These are phyloP conservation scores for Periphyllus acericola DNA, from an alignment of 2,888 invertebrate species.

Conservation along the genomic window DNA sequence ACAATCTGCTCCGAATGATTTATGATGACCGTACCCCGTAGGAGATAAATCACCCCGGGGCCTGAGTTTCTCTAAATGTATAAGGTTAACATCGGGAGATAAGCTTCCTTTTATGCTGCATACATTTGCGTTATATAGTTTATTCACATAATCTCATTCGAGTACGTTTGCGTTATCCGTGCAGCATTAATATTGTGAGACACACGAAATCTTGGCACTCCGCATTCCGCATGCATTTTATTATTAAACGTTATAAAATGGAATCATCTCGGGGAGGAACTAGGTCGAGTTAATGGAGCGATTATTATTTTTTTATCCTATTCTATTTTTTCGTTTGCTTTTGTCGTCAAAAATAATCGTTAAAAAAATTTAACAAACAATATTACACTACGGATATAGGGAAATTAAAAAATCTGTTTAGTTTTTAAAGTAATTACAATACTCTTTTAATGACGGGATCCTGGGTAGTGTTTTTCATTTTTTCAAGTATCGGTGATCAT, in stretches of 20 bases:
- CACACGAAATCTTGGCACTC: slow-evolving; percentile 14
- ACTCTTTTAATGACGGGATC: not conserved
- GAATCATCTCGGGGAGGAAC: not conserved
- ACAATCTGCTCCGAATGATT: not conserved
- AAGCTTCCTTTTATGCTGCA: not conserved
- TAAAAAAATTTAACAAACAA: not conserved
- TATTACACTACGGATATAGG: not conserved
- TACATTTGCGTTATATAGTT: not conserved
- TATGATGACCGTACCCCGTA: not conserved
- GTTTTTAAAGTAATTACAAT: not conserved
- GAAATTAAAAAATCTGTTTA: not conserved
- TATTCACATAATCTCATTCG: not conserved
- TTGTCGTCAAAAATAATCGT: not conserved
- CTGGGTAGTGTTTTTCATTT: not conserved
- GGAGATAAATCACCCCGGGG: not conserved
- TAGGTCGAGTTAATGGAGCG: slow-evolving; percentile 4
- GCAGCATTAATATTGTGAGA: not conserved
- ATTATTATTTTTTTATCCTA: slow-evolving; percentile 17
- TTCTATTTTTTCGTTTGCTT: not conserved
- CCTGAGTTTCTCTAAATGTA: not conserved
- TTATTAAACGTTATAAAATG: slow-evolving; percentile 19
- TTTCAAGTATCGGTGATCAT: not conserved
- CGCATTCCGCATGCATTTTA: not conserved
- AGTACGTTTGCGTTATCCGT: not conserved
- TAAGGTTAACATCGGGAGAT: not conserved